Evolutionary conservation across 2,113 vertebrate species (phyloP), one percentile per base, ranked within the genome.

Genomic region (Pavo muticus): DNA sequence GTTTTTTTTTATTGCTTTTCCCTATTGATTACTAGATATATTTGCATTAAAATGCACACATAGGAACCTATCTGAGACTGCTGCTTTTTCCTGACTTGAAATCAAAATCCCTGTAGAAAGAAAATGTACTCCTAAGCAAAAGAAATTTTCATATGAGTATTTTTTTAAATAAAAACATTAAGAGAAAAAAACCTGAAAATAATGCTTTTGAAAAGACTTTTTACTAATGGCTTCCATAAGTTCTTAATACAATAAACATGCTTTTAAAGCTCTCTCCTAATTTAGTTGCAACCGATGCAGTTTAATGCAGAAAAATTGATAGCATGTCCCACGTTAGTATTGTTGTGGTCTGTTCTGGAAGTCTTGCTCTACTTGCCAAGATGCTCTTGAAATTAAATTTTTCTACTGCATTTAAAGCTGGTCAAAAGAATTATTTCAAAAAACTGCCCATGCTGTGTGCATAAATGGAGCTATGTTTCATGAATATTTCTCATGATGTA

Each of bases 91-190:
- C 76, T 91, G 63, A 94, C 67, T 91, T 93, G 61, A 91, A 94
- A 95, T 90, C 61, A 94, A 93, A 96, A 84, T 95, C 91, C 48
- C 79, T 72, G 24, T 61, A 87, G 90, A 95, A 88, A 24, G 83
- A 24, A 93, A 91, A 93, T 63, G 44, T 90, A 72, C 65, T 96
- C 73, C 52, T 87, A 84, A 95, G 88, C 83, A 95, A 84, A 30
- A 87, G 57, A 81, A 90, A 75, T 84, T 90, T 97, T 94, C 70
- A 54, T 57, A 84, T 0, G 9, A 88, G 24, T 86, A 40, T 85
- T 94, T 80, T 94, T 95, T 96, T 71, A 60, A 94, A 96, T 69
- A 87, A 94, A 95, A 93, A 84, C 65, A 95, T 93, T 57, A 23
- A 83, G 72, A 74, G 50, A 20, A 67, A 68, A 80, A 80, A 69